phyloP scores from a whole-genome alignment of 2,888 invertebrate genomes.

The Drosophila yooni region DNA sequence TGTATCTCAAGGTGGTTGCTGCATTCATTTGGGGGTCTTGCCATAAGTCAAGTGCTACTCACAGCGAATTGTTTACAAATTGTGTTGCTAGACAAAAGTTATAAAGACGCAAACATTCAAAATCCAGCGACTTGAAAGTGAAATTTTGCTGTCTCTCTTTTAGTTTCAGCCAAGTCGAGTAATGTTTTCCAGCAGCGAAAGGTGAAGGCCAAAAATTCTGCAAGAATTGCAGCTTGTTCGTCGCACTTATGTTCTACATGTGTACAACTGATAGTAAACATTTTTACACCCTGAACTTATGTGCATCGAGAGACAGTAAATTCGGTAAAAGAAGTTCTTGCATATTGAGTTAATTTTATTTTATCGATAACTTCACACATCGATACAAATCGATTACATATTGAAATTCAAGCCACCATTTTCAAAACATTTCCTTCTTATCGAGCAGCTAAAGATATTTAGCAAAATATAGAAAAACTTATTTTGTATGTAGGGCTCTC shows the following conservation, averaged over 20 bases:
- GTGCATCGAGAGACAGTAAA: not conserved
- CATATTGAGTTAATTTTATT: not conserved
- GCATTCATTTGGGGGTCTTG: slow-evolving; percentile 51
- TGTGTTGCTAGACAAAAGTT: slow-evolving; percentile 49
- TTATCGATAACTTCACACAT: not conserved
- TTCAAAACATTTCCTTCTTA: no score
- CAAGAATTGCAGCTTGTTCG: not conserved
- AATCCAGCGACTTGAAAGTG: slow-evolving; percentile 57
- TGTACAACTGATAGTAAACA: not conserved
- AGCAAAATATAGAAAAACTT: no score
- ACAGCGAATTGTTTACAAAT: slow-evolving; percentile 36
- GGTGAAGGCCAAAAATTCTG: slow-evolving; percentile 44
- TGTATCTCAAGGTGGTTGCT: slow-evolving; percentile 45
- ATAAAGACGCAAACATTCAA: slow-evolving; percentile 30
- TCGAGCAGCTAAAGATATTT: no score
- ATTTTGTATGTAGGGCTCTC: no score
- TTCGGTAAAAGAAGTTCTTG: not conserved
- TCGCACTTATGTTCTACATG: not conserved
- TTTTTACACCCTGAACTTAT: not conserved
- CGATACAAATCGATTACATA: not conserved
- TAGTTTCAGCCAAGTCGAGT: slow-evolving; percentile 25
- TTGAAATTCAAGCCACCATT: not conserved
- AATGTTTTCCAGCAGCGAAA: slow-evolving; percentile 14
- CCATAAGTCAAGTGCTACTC: slow-evolving; percentile 67
- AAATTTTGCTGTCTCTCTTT: slow-evolving; percentile 44